Evolutionary conservation across 2,888 invertebrate genomes (phyloP).

Genomic region (Toxonevra muliebris): DNA sequence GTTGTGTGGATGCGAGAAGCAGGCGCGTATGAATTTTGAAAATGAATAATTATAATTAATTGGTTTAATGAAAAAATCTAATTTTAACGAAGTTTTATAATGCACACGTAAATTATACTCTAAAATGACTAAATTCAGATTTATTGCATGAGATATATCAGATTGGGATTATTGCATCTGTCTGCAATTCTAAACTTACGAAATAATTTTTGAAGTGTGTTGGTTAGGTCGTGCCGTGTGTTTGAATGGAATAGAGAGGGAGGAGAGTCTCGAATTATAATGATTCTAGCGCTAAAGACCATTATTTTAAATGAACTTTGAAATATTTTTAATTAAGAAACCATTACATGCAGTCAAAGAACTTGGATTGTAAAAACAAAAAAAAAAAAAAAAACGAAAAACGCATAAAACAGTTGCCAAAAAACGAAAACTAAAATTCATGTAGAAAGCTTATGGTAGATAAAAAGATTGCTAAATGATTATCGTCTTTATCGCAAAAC

Average conservation of each 20-base stretch:
- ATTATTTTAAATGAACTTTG: constrained; percentile 18
- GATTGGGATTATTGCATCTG: no score
- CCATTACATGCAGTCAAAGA: no score
- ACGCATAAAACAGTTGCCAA: constrained; percentile 27
- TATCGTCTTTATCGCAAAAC: no score
- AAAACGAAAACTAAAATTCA: constrained; percentile 28
- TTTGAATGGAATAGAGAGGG: background rate
- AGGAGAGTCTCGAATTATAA: constrained; percentile 18
- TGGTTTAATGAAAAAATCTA: background rate
- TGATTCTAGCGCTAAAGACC: constrained; percentile 20
- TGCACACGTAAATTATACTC: constrained; percentile 1
- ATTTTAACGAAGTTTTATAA: no score
- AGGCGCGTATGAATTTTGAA: background rate
- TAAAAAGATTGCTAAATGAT: constrained; percentile 25
- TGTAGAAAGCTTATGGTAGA: constrained; percentile 50
- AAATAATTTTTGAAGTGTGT: no score
- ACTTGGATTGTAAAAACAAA: background rate
- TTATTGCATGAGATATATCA: no score
- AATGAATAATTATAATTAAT: background rate
- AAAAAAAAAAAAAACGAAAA: background rate
- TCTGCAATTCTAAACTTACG: no score
- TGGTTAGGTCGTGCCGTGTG: no score
- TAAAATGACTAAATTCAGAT: no score
- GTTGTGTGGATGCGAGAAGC: constrained; percentile 19
- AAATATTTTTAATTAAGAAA: no score